phyloP scores from a whole-genome alignment of 1,140 invertebrate genomes.

The Coenobita brevimanus region DNA sequence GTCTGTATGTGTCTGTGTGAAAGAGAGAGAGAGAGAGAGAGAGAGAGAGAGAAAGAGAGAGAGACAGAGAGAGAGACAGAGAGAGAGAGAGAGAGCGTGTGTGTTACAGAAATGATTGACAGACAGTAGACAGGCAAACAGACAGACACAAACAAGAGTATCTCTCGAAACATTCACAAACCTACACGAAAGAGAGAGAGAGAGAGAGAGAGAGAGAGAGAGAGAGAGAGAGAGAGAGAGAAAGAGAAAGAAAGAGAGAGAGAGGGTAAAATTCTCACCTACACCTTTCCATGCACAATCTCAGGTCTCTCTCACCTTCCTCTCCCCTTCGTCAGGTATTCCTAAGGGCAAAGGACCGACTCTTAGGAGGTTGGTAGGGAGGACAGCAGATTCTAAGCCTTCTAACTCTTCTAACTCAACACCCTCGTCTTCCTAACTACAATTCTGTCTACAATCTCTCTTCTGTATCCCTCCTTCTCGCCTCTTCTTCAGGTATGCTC shows the following conservation, averaged over 20 bases:
- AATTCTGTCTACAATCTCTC: too few relatives aligned
- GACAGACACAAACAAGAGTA: not conserved
- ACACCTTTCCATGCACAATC: not conserved
- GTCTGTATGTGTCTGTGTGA: not conserved
- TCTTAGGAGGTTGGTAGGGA: too few relatives aligned
- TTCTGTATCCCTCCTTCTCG: too few relatives aligned
- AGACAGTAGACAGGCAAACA: not conserved
- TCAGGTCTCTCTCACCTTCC: not conserved
- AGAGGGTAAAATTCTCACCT: not conserved
- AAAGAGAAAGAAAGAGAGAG: not conserved
- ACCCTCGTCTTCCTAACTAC: too few relatives aligned
- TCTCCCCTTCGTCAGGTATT: not conserved
- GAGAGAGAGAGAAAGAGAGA: not conserved
- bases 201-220: not conserved
- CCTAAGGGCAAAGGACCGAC: too few relatives aligned
- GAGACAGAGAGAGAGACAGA: too few relatives aligned
- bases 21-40: not conserved
- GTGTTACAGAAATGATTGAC: not conserved
- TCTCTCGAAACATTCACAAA: too few relatives aligned
- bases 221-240: not conserved
- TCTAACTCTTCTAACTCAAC: too few relatives aligned
- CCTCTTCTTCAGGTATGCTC: too few relatives aligned
- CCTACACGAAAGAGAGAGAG: not conserved
- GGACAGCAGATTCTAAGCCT: too few relatives aligned
- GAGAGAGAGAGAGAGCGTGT: not conserved